Evolutionary conservation across 2,113 vertebrate genomes (phyloP), one percentile per base, ranked within the genome.

Genomic region (Dromaius novaehollandiae): DNA sequence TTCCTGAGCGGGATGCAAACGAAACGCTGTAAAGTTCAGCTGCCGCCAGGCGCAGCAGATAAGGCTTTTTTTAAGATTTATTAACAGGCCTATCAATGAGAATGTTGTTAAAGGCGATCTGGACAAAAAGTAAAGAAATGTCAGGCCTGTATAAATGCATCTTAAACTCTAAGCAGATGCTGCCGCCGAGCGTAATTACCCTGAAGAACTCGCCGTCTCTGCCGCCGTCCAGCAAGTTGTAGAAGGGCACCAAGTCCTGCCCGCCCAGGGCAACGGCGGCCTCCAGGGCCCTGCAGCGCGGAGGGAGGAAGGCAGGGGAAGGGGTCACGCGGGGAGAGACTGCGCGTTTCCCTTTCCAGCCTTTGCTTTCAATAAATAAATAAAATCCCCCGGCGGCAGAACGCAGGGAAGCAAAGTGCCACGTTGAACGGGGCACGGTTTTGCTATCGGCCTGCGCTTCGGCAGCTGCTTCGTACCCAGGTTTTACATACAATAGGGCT

Each of bases 161-260:
- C 50, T 68, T 85, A 82, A 89, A 80, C 48, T 42, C n/a, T 69
- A 60, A 19, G 38, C 38, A 86, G 91, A 44, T 42, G 70, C 82
- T 68, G 80, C 61, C 36, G 42, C 66, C 48, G 56, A 66, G 34
- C 0, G 87, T 70, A 86, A 56, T 98, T 97, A 99, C 99, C 98
- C 93, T 98, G 97, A 98, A 99, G 96, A 99, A 98, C 74, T 95
- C 65, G 40, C 99, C 99, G 55, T 99, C 98, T 98, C 96, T 98
- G 87, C 99, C 99, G 4, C 99, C 99, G 25, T 99, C 95, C 97
- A 99, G 82, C 64, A 99, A 97, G 51, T 80, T 96, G 61, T 99
- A 99, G 97, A 99, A 99, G 0, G 99, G 99, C 40, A 86, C 73
- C 96, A 99, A n/a, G 86, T 98, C 98, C 74, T 99, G 96, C 28